A percentile compares a stretch with the other conserved stretches of the same genome.
phyloP scores from a whole-genome alignment of 2,797 vertebrate species.

The Linurgus olivaceus region DNA sequence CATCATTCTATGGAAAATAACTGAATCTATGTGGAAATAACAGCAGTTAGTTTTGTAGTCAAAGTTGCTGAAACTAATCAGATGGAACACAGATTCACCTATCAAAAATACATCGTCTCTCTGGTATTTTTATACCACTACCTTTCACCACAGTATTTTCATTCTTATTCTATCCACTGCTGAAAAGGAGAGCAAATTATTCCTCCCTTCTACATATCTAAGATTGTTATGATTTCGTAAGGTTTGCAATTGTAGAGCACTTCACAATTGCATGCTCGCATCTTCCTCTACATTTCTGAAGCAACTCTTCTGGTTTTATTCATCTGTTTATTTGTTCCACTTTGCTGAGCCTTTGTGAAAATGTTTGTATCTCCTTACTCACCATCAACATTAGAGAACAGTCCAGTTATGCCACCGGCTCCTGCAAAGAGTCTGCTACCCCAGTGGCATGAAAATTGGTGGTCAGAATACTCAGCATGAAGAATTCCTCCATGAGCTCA shows the following conservation, averaged over 20 bases:
- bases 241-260: not conserved
- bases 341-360: not conserved
- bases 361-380: not conserved
- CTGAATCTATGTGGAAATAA: not conserved
- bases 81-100: not conserved
- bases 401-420: not conserved
- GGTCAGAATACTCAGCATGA: not conserved
- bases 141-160: not conserved
- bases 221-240: not conserved
- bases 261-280: accelerated
- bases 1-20: not conserved
- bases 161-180: not conserved
- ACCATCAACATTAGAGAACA: not conserved
- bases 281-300: not conserved
- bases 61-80: not conserved
- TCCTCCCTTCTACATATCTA: not conserved
- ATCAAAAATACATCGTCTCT: not conserved
- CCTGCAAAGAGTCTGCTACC: not conserved
- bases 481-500: not conserved
- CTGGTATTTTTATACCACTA: not conserved
- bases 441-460: not conserved
- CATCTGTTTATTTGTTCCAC: not conserved
- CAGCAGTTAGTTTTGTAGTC: not conserved
- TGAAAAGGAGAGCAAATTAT: not conserved
- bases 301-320: not conserved